These are phyloP conservation scores for Porites divaricata DNA, from an alignment of 92 coral and sea anemone genomes.

Conservation along the genomic window DNA sequence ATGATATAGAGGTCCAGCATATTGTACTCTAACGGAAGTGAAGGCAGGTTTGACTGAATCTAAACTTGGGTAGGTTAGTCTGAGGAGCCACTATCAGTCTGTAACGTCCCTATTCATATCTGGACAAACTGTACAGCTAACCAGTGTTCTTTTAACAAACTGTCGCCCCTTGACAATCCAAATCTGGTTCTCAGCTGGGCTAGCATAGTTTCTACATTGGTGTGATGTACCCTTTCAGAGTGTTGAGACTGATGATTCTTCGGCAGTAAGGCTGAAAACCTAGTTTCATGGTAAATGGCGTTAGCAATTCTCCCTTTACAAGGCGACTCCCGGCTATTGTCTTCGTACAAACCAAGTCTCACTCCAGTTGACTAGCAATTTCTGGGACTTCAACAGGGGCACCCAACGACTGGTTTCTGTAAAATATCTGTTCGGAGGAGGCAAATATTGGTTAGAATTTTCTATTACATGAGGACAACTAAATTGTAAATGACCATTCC, in stretches of 20 bases:
- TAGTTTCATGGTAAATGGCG: slow-evolving; percentile 47
- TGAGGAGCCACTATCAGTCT: slow-evolving; percentile 19
- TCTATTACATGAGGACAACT: too few species aligned
- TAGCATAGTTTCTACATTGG: slow-evolving; percentile 38
- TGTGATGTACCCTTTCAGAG: slow-evolving; percentile 53
- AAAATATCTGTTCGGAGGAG: too few species aligned
- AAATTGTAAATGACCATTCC: too few species aligned
- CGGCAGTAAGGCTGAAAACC: slow-evolving; percentile 43
- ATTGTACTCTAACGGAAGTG: slow-evolving; percentile 41
- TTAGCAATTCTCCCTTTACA: slow-evolving; percentile 54
- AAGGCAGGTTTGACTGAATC: slow-evolving; percentile 31
- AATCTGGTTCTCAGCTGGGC: slow-evolving; percentile 35
- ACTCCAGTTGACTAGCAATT: slow-evolving; percentile 10
- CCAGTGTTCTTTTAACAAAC: slow-evolving; percentile 36
- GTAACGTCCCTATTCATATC: too few species aligned
- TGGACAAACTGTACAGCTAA: too few species aligned
- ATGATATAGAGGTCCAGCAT: slow-evolving; percentile 54
- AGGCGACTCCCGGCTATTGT: slow-evolving; percentile 41
- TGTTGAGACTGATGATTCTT: slow-evolving; percentile 37
- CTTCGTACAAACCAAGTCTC: slow-evolving; percentile 50
- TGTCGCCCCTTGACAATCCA: slow-evolving; percentile 58
- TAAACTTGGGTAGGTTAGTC: slow-evolving; percentile 42
- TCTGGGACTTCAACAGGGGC: too few species aligned
- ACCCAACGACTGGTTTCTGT: too few species aligned
- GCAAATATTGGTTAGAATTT: too few species aligned